phyloP scores from a whole-genome alignment of 2,113 vertebrate species.

The Zapornia atra region DNA sequence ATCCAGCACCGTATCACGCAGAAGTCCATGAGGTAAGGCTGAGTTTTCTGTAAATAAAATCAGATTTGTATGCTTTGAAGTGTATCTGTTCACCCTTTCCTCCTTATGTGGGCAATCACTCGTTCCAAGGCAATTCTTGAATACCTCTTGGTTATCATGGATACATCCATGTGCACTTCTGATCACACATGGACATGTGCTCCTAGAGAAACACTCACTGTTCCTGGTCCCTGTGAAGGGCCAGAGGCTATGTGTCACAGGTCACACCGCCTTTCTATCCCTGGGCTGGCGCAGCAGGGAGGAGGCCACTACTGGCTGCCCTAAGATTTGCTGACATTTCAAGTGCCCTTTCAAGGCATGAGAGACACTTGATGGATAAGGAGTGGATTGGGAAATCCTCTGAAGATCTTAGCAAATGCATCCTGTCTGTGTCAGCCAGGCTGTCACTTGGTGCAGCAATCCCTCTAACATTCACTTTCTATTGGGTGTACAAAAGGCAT shows the following conservation, averaged over 20 bases:
- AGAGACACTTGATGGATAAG: background rate
- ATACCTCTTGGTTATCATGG: background rate
- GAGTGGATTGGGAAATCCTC: background rate
- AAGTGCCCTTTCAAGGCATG: background rate
- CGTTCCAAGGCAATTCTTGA: background rate
- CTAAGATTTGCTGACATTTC: background rate
- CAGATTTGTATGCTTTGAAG: background rate
- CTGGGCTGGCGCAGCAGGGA: background rate
- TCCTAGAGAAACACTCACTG: background rate
- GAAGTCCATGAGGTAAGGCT: slow-evolving; percentile 76
- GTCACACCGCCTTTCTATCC: background rate
- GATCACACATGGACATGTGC: background rate
- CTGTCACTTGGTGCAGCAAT: background rate
- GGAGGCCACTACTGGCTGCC: background rate
- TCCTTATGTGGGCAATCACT: background rate
- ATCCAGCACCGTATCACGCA: slow-evolving; percentile 79
- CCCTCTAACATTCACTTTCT: background rate
- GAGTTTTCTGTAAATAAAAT: background rate
- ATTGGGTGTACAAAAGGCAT: background rate
- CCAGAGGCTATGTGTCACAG: background rate
- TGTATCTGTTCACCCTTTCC: background rate
- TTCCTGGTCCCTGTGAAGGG: background rate
- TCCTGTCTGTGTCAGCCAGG: background rate
- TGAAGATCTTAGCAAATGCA: background rate
- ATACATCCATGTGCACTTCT: background rate